A percentile compares a stretch with the other conserved stretches of the same genome.
Conservation (phyloP, 2,113 vertebrate species). For the Megaceryle maxima region DNA sequence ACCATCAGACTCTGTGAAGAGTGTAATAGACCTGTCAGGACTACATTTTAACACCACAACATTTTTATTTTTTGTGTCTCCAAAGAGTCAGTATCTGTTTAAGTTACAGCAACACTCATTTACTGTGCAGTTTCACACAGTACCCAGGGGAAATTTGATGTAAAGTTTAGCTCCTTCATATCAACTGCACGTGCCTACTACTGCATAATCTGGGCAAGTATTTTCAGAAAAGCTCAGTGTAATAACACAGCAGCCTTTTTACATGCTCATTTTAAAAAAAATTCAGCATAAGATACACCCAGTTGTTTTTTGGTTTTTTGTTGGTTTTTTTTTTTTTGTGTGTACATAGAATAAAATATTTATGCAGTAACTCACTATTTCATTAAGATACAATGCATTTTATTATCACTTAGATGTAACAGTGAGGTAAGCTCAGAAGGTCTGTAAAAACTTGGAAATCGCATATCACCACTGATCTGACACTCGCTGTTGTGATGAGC, state of each 20-base stretch:
- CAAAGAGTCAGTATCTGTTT: background rate
- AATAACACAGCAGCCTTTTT: background rate
- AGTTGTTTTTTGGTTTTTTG: no score
- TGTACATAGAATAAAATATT: background rate
- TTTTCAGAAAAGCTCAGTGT: background rate
- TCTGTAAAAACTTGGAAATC: background rate
- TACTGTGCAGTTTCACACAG: conserved; percentile 29
- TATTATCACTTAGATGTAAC: background rate
- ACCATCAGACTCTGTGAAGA: background rate
- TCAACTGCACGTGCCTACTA: background rate
- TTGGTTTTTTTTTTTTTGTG: background rate
- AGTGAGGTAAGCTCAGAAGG: background rate
- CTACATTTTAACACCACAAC: background rate
- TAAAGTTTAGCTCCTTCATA: conserved; percentile 8
- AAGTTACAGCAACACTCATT: conserved; percentile 16
- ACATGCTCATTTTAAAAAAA: background rate
- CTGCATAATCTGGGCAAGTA: background rate
- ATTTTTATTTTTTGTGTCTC: conserved; percentile 34
- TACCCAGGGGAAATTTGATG: conserved; percentile 25
- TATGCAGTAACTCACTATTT: background rate
- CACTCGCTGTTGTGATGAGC: background rate
- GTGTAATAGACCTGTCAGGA: conserved; percentile 12
- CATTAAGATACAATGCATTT: background rate
- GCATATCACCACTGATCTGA: no score
- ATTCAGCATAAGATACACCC: background rate